Percentiles rank a stretch among this genome's conserved stretches.
These are phyloP conservation scores for Pyralis farinalis DNA, from an alignment of 2,888 invertebrate genomes.

Conservation along the genomic window DNA sequence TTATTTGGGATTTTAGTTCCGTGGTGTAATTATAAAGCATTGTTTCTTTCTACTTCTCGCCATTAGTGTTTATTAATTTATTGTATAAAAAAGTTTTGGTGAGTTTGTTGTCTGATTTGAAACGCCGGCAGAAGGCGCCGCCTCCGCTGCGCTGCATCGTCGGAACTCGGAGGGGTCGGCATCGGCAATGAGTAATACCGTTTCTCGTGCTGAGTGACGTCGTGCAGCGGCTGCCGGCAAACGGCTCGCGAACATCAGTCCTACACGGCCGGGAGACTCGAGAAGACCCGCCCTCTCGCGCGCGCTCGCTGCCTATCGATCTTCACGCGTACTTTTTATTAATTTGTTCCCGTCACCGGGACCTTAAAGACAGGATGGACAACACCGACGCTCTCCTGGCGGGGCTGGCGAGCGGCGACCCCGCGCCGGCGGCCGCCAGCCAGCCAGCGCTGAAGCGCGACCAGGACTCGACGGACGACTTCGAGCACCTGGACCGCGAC, in stretches of 20 bases:
- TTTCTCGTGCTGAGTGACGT: slow-evolving; percentile 71
- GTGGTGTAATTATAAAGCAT: not conserved
- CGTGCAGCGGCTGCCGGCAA: slow-evolving; percentile 49
- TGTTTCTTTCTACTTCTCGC: not conserved
- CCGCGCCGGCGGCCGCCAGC: slow-evolving; percentile 18
- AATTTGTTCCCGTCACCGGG: slow-evolving; percentile 1
- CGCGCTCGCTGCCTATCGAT: slow-evolving; percentile 54
- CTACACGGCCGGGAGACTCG: slow-evolving; percentile 60
- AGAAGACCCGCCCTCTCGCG: slow-evolving; percentile 53
- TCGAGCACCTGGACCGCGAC: slow-evolving; percentile 86
- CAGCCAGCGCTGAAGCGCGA: slow-evolving; percentile 74
- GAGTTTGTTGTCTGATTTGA: slow-evolving; percentile 15
- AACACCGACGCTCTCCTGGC: slow-evolving; percentile 55
- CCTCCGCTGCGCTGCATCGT: slow-evolving; percentile 38
- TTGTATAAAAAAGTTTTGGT: slow-evolving; percentile 16
- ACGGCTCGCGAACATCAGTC: slow-evolving; percentile 52
- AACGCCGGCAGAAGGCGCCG: slow-evolving; percentile 35
- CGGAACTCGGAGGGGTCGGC: slow-evolving; percentile 40
- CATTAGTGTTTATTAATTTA: not conserved
- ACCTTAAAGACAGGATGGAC: slow-evolving; percentile 49
- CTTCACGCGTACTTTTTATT: slow-evolving; percentile 28
- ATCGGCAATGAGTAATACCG: slow-evolving; percentile 73
- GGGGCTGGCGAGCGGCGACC: slow-evolving; percentile 59
- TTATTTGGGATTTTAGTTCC: not conserved
- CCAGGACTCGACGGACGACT: slow-evolving; percentile 87